These are phyloP conservation scores for Aproaerema taeniolella DNA, from an alignment of 2,888 invertebrate genomes.

Conservation along the genomic window DNA sequence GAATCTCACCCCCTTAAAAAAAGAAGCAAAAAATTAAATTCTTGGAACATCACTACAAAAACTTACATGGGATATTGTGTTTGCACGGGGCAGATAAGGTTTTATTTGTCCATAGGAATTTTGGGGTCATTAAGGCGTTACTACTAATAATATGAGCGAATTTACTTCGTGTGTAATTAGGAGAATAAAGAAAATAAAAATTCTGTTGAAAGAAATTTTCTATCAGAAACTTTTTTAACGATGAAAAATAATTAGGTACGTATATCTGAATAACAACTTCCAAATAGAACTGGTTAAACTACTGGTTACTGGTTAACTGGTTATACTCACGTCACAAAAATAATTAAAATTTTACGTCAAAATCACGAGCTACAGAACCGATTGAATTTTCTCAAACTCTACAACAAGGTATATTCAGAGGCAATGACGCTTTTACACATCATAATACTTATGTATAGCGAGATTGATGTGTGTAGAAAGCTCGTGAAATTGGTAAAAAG, in stretches of 20 bases:
- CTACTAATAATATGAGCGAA: conserved; percentile 13
- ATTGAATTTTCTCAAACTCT: conserved; percentile 28
- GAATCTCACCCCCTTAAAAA: too few relatives aligned
- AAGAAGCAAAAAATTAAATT: too few relatives aligned
- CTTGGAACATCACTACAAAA: conserved; percentile 8
- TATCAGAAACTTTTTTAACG: too few relatives aligned
- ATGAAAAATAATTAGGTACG: too few relatives aligned
- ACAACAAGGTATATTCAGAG: conserved; percentile 26
- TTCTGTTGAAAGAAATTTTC: too few relatives aligned
- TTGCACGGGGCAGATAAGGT: conserved; percentile 25
- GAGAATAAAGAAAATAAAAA: too few relatives aligned
- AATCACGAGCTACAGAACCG: too few relatives aligned
- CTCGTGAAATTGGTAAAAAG: conserved; percentile 74
- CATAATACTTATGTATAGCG: conserved; percentile 60
- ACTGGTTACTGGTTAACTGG: too few relatives aligned
- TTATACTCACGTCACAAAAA: too few relatives aligned
- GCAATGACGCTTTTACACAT: conserved; percentile 53
- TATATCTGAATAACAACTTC: too few relatives aligned
- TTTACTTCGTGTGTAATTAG: conserved; percentile 3
- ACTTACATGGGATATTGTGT: conserved; percentile 28
- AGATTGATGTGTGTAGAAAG: conserved; percentile 73
- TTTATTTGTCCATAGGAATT: conserved; percentile 17
- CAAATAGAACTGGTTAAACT: too few relatives aligned
- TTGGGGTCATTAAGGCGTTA: conserved; percentile 18
- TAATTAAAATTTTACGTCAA: too few relatives aligned